These are phyloP conservation scores for Myocastor coypus DNA, from an alignment of 2,113 vertebrate genomes.

Conservation along the genomic window DNA sequence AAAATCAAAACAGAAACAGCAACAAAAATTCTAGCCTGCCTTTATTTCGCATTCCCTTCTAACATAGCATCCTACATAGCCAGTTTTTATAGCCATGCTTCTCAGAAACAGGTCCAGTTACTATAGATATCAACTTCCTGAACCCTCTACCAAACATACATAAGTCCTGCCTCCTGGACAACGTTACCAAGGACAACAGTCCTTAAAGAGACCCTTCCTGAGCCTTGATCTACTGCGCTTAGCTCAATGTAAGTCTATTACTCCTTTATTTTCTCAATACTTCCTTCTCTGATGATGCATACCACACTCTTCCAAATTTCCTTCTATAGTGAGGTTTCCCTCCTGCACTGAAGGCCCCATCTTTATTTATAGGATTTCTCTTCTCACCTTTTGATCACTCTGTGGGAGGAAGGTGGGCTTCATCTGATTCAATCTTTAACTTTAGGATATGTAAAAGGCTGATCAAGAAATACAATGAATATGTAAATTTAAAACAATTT, in stretches of 20 bases:
- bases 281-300: not conserved
- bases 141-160: accelerated
- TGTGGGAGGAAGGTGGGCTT: no score
- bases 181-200: no score
- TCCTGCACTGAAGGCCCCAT: not conserved
- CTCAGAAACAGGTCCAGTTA: not conserved
- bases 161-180: not conserved
- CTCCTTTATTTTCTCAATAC: accelerated
- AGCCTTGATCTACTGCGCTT: accelerated
- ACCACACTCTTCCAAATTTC: not conserved
- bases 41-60: no score
- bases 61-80: not conserved
- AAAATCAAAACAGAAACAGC: not conserved
- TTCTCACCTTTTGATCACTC: accelerated
- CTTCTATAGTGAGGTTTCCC: no score
- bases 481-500: not conserved
- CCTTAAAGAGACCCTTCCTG: not conserved
- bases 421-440: not conserved
- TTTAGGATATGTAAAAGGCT: not conserved
- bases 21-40: not conserved
- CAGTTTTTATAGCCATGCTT: not conserved
- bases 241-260: accelerated
- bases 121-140: accelerated
- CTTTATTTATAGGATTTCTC: not conserved
- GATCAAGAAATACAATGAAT: not conserved